Base-by-base conservation (phyloP, 2,888 invertebrate species). In the Pedicia rivosa region DNA sequence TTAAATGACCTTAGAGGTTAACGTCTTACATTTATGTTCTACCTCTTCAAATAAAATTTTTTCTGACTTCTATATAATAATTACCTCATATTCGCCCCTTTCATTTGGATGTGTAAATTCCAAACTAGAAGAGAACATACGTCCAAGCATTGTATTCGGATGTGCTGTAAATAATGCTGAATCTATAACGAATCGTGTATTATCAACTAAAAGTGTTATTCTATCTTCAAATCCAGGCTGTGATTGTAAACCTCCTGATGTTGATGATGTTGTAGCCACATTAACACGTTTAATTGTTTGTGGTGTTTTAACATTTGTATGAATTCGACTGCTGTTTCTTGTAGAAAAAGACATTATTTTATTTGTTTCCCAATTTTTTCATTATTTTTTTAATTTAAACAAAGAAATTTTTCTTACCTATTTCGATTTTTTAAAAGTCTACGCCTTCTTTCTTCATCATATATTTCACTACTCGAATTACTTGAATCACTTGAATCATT, bases 91-190 rank as follows among this genome's bases (percentile, higher is more conserved):
- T 57, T 98, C 98, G 2, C 97, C 95, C 3, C 91, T 67, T 47
- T 94, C 94, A 56, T 98, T 99, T 1, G 94, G 80, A 53, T 88
- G 83, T 0, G 88, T 86, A 59, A 92, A 88, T 50, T 84, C 92
- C 45, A 81, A 66, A 42, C 88, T 87, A 9, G 87, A 83, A 55
- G 88, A 87, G 52, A 95, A 95, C 95, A 95, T 95, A 49, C 92
- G 76, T n/a, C 97, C 98, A 22, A 99, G 66, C 95, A 98, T 95
- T 1, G 98, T 98, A 56, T 97, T 94, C 1, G 97, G 94, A 62
- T 95, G 88, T 3, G 87, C 83, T 8, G 86, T 82, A 53, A 98
- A 88, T 43, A 95, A 69, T 2, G 86, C 78, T 5, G 90, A 87
- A 59, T 95, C 94, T 15, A 95, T 79, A 31, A 95, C 80, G 57